Base-by-base conservation (phyloP, 1,140 invertebrate species). In the Caenorhabditis remanei region DNA sequence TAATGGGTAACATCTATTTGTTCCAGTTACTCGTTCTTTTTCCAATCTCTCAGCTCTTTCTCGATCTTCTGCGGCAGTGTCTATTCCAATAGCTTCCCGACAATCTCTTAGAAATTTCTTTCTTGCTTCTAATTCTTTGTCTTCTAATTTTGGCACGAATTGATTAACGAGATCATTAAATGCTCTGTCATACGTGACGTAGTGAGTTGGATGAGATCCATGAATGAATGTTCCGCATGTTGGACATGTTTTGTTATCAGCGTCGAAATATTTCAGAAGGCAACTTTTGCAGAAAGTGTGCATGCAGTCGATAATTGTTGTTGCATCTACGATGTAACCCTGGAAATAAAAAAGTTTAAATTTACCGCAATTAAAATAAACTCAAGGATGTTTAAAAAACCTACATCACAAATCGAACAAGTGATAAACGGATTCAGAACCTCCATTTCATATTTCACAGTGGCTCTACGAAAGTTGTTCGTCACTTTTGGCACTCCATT, bases 211-310 rank as follows among this genome's bases (percentile, higher is more conserved):
- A 89, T 94, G 93, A 86, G 93, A 93, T 55, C 94, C 94, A 90
- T 94, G 94, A 83, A 94, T 93, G 16, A 94, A 88, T 19, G 91
- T 89, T 58, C 93, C 88, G 90, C 94, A 94, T 86, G 92, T 93
- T 32, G 94, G 94, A 89, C 94, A 93, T n/a, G 86, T 86, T 21
- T 87, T 92, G 65, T 91, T 86, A 6, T 90, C 91, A 61, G 89
- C 89, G 65, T 93, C 91, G 85, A 94, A 91, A 89, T 94, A 93
- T 84, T 92, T 93, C 24, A 94, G 92, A 83, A 94, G 90, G 85
- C 94, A 94, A 82, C 91, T 93, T 88, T 94, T 94, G 88, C 94
- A 94, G 89, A 94, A 94, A 8, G 93, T 93, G 90, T 94, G 94
- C 89, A 94, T 92, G 88, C 94, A 94, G 85, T 94, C 94, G 55